Conservation (phyloP, 2,113 vertebrate genomes). For the Gavialis gangeticus region DNA sequence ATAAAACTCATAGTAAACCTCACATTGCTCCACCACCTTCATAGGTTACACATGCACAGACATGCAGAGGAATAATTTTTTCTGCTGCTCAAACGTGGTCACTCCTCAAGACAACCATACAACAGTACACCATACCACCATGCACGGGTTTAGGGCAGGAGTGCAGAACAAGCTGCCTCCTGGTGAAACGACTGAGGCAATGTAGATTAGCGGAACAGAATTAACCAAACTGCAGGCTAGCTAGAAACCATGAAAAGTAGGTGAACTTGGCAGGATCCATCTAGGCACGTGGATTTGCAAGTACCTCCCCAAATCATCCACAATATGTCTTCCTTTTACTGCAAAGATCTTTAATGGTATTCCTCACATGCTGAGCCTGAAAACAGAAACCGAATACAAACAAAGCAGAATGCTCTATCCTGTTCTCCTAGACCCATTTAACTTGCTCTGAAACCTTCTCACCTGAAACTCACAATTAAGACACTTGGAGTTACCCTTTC, state of each 20-base stretch:
- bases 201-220: not conserved
- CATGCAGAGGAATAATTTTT: not conserved
- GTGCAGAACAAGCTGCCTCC: not conserved
- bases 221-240: not conserved
- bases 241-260: conserved; percentile 15
- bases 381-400: conserved; percentile 51
- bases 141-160: not conserved
- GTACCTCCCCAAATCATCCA: not conserved
- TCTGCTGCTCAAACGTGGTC: not conserved
- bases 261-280: not conserved
- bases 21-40: not conserved
- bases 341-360: conserved; percentile 31
- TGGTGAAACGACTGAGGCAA: not conserved
- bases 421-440: conserved; percentile 39
- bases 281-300: not conserved
- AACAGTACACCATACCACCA: not conserved
- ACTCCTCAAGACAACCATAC: not conserved
- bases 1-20: not conserved
- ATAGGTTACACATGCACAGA: not conserved
- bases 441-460: conserved; percentile 33
- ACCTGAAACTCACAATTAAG: not conserved
- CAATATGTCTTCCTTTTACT: conserved; percentile 10
- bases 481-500: conserved; percentile 22
- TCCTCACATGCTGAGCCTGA: not conserved
- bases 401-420: conserved; percentile 60